These are phyloP conservation scores for Epistrophe eligans DNA, from an alignment of 2,888 invertebrate species.

Conservation along the genomic window DNA sequence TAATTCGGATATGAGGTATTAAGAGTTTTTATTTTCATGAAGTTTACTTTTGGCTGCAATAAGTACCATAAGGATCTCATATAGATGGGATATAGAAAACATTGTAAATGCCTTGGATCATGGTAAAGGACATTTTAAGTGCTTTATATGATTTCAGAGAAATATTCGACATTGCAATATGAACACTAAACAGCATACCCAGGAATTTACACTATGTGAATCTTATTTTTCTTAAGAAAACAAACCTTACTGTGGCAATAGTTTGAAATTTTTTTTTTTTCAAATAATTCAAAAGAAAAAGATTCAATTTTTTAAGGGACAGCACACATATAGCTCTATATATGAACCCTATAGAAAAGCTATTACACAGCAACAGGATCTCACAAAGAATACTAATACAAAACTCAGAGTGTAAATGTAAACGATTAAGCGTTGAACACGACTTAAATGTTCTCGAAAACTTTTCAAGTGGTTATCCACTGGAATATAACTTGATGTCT, in stretches of 20 bases:
- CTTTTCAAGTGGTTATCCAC: conserved; percentile 63
- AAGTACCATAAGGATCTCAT: conserved; percentile 47
- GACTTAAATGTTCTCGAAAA: conserved; percentile 56
- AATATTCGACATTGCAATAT: conserved; percentile 33
- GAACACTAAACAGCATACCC: conserved; percentile 15
- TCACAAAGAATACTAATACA: not conserved
- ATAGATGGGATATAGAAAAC: conserved; percentile 11
- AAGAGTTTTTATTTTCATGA: conserved; percentile 64
- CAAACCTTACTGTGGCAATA: not conserved
- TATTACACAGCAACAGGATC: not conserved
- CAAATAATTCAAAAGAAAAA: not conserved
- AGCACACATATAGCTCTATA: no score
- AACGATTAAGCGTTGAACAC: conserved; percentile 26
- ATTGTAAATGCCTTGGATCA: conserved; percentile 5
- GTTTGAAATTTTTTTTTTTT: not conserved
- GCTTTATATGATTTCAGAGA: conserved; percentile 24
- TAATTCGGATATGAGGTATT: conserved; percentile 40
- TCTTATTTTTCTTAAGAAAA: not conserved
- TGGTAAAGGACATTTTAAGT: conserved; percentile 55
- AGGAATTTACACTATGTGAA: not conserved
- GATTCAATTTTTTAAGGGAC: not conserved
- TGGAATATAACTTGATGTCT: conserved; percentile 47
- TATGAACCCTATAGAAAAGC: no score
- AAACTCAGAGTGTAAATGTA: conserved; percentile 34
- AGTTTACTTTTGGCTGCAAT: conserved; percentile 65